Conservation (phyloP, 2,888 invertebrate genomes). For the Polydrusus tereticollis region DNA sequence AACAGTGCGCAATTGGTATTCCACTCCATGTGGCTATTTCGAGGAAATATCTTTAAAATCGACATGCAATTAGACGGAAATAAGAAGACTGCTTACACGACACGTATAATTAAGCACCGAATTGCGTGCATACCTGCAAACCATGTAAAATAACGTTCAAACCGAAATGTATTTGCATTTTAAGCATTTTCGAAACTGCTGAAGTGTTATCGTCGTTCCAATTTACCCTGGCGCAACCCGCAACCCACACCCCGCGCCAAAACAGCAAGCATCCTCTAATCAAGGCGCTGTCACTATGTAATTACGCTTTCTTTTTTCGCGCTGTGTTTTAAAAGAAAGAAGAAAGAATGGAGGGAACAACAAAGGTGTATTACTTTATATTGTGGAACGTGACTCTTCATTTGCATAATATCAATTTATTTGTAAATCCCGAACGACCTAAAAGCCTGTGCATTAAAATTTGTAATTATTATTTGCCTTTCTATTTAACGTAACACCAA, state of each 20-base stretch:
- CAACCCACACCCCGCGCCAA: conserved; percentile 11
- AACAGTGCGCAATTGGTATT: conserved; percentile 6
- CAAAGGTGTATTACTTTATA: conserved; percentile 30
- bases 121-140: conserved; percentile 56
- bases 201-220: conserved; percentile 30
- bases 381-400: conserved; percentile 25
- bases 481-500: conserved; percentile 11
- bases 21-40: background rate
- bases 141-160: conserved; percentile 30
- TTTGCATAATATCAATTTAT: conserved; percentile 41
- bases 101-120: conserved; percentile 60
- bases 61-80: conserved; percentile 61
- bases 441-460: conserved; percentile 30
- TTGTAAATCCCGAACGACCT: conserved; percentile 29
- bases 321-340: conserved; percentile 7
- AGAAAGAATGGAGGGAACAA: conserved; percentile 13
- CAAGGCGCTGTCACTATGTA: conserved; percentile 30
- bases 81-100: conserved; percentile 61
- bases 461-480: conserved; percentile 33
- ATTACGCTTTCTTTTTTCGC: conserved; percentile 30
- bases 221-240: conserved; percentile 10
- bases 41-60: conserved; percentile 57
- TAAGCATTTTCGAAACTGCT: conserved; percentile 30
- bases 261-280: conserved; percentile 18
- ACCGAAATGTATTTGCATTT: conserved; percentile 39